phyloP scores from a whole-genome alignment of 2,797 vertebrate genomes.

The Macrochelys suwanniensis region DNA sequence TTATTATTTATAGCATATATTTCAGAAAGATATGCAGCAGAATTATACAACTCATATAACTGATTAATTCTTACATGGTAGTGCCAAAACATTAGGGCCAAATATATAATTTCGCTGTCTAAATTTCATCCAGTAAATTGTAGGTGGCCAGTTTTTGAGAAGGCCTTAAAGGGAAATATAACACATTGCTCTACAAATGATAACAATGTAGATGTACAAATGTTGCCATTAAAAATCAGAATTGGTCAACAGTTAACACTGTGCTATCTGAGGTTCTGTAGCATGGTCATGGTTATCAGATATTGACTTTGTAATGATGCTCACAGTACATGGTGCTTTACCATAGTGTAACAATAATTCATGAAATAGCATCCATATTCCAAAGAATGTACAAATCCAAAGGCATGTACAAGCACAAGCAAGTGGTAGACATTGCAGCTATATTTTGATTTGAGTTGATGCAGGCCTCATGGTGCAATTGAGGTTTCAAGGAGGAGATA shows the following conservation, averaged over 20 bases:
- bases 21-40: not conserved
- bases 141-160: rapidly evolving
- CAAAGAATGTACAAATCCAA: not conserved
- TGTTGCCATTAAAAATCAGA: not conserved
- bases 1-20: not conserved
- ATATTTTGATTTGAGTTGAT: rapidly evolving
- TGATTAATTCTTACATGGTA: not conserved
- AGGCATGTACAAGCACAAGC: not conserved
- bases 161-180: not conserved
- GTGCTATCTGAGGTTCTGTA: not conserved
- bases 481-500: not conserved
- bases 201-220: not conserved
- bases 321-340: not conserved
- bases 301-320: not conserved
- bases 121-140: not conserved
- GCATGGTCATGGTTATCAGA: not conserved
- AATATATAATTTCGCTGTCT: not conserved
- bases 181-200: not conserved
- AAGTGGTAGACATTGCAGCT: not conserved
- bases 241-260: not conserved
- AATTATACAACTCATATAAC: not conserved
- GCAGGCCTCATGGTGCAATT: rapidly evolving
- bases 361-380: not conserved
- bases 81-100: not conserved
- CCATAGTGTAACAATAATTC: not conserved